Evolutionary conservation across 2,113 vertebrate genomes (phyloP).

Genomic region (Bufo gargarizans): DNA sequence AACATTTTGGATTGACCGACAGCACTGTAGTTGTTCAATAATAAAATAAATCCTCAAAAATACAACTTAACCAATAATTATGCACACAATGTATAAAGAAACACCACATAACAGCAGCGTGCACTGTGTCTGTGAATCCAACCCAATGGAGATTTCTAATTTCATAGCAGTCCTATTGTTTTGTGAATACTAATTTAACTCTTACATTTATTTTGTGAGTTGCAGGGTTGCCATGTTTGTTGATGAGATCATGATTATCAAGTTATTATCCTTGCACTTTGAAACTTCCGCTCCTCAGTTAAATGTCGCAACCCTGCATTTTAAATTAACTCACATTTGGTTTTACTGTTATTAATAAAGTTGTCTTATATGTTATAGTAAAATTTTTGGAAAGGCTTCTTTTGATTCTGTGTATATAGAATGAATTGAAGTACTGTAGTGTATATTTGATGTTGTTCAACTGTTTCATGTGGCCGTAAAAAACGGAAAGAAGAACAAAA

Average conservation of each 20-base stretch:
- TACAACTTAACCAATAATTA: too few species aligned
- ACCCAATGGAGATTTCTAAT: neutral
- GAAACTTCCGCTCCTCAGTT: neutral
- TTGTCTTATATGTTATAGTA: neutral
- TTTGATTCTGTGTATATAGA: constrained; percentile 3
- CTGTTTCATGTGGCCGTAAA: neutral
- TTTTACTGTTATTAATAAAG: neutral
- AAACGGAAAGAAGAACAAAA: neutral
- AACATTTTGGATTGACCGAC: too few species aligned
- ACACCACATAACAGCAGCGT: too few species aligned
- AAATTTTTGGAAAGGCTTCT: neutral
- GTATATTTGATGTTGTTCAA: neutral
- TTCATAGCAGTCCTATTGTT: neutral
- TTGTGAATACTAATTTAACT: neutral
- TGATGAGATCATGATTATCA: neutral
- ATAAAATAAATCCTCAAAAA: too few species aligned
- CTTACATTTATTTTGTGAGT: neutral
- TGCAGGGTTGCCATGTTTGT: neutral
- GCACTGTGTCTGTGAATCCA: neutral
- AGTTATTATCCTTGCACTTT: neutral
- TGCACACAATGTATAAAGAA: too few species aligned
- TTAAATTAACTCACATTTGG: constrained; percentile 1
- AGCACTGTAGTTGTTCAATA: too few species aligned
- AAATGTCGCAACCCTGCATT: neutral
- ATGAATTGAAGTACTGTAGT: neutral